These are phyloP conservation scores for Oreamnos americanus DNA, from an alignment of 2,113 vertebrate species.

Conservation along the genomic window DNA sequence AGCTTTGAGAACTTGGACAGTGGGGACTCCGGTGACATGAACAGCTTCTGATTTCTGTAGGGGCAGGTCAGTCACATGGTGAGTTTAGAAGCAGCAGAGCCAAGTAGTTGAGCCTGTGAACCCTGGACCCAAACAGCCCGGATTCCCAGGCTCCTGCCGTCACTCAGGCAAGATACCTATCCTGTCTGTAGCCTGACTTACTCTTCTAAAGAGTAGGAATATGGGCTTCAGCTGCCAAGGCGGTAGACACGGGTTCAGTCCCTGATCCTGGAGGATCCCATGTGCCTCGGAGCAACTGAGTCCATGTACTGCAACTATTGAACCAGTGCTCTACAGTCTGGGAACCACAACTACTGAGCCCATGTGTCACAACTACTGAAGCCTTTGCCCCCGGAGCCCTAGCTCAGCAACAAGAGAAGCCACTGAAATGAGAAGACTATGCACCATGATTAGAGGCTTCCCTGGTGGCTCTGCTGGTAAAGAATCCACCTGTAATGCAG, in stretches of 20 bases:
- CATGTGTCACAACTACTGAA: neutral
- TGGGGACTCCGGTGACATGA: neutral
- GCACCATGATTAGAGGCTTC: neutral
- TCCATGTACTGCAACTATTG: neutral
- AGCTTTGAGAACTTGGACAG: neutral
- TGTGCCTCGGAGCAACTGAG: neutral
- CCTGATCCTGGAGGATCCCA: neutral
- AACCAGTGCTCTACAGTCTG: neutral
- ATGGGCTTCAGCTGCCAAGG: neutral
- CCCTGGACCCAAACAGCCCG: neutral
- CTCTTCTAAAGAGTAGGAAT: neutral
- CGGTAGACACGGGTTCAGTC: fast-evolving
- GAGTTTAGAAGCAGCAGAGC: neutral
- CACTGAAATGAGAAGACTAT: neutral
- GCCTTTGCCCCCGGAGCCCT: neutral
- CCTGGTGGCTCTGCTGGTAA: neutral
- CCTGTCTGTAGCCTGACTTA: neutral
- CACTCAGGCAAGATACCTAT: neutral
- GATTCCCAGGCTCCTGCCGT: neutral
- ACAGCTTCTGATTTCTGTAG: neutral
- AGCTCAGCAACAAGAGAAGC: neutral
- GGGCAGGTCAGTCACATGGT: neutral
- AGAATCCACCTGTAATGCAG: neutral
- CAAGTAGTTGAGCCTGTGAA: neutral
- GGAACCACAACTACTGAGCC: neutral